Conservation (phyloP, 2,113 vertebrate species). For the Periophthalmus modestus region DNA sequence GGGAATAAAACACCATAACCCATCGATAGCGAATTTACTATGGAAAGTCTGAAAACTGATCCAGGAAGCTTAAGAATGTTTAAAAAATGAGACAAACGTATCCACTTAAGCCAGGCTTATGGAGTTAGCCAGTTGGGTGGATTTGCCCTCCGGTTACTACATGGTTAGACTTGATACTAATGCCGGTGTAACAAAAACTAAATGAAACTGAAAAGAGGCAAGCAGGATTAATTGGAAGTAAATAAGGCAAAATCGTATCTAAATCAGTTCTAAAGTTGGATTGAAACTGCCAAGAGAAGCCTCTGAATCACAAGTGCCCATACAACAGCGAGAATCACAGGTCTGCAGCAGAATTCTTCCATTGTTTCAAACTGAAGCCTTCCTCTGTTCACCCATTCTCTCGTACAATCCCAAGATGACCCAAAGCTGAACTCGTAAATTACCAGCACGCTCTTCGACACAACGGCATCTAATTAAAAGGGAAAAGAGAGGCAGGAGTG, state of each 20-base stretch:
- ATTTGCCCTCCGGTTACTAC: no score
- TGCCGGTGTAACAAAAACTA: background rate
- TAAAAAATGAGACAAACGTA: no score
- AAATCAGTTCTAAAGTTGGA: background rate
- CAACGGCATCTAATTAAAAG: conserved; percentile 41
- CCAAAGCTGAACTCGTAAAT: conserved; percentile 47
- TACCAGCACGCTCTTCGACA: conserved; percentile 25
- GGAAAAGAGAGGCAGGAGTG: background rate
- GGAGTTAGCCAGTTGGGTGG: no score
- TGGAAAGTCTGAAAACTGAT: no score
- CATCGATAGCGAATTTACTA: no score
- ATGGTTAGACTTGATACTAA: no score
- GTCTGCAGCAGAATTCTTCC: conserved; percentile 21
- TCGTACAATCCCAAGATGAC: conserved; percentile 29
- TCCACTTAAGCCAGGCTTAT: no score
- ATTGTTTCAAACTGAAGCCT: conserved; percentile 13
- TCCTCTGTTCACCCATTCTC: background rate
- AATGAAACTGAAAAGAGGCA: background rate
- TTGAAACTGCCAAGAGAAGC: background rate
- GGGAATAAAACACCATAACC: no score
- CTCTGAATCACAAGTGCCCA: background rate
- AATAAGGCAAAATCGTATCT: background rate
- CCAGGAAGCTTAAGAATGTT: no score
- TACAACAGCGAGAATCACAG: background rate
- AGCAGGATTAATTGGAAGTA: background rate